phyloP scores from a whole-genome alignment of 2,113 vertebrate genomes.

The Lethenteron reissneri region DNA sequence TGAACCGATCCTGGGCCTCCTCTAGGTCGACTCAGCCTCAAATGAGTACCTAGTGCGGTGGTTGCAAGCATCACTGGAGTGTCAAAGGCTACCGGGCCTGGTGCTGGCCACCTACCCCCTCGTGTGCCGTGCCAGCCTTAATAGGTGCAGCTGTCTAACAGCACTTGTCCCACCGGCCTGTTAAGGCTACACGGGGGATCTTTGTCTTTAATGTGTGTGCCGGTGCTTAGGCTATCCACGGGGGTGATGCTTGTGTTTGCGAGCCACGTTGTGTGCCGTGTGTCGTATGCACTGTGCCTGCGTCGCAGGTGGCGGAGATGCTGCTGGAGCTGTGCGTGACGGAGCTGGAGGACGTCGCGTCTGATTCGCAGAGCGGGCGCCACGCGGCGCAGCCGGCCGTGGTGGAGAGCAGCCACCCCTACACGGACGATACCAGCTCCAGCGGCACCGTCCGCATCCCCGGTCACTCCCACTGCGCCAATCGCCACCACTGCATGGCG shows the following conservation, averaged over 20 bases:
- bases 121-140: no score
- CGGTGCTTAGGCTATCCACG: background rate
- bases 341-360: slow-evolving; percentile 82
- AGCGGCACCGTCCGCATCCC: slow-evolving; percentile 93
- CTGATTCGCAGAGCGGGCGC: slow-evolving; percentile 82
- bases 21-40: no score
- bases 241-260: background rate
- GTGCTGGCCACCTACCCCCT: no score
- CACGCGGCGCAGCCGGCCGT: slow-evolving; percentile 83
- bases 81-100: no score
- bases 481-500: no score
- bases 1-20: no score
- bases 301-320: slow-evolving; percentile 70
- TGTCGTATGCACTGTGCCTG: background rate
- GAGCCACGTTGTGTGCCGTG: background rate
- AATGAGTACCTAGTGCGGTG: no score
- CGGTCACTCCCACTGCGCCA: slow-evolving; percentile 23
- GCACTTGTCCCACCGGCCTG: no score
- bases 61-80: no score
- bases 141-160: no score
- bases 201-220: no score
- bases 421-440: slow-evolving; percentile 87
- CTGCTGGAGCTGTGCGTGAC: slow-evolving; percentile 80
- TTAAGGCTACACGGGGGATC: no score
- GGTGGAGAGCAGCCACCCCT: slow-evolving; percentile 91